Percentiles rank a stretch among this genome's conserved stretches.
Evolutionary conservation across 2,113 vertebrate species (phyloP).

Genomic region (Pachypanchax playfairii): DNA sequence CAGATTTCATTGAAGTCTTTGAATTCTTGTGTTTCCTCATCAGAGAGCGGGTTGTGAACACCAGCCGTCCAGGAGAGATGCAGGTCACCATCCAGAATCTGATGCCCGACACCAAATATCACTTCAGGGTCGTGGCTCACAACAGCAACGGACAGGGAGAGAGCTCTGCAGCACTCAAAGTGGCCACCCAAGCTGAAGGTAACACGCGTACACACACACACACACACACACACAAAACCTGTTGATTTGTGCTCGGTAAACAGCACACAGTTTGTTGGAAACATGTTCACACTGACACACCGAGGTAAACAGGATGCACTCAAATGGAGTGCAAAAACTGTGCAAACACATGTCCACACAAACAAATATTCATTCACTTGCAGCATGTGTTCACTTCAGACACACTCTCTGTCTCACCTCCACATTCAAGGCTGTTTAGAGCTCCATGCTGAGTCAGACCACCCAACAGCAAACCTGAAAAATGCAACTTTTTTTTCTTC

Average conservation of each 20-base stretch:
- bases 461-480: conserved; percentile 62
- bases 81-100: conserved; percentile 96
- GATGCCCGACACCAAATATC: conserved; percentile 93
- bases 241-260: conserved; percentile 32
- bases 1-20: not conserved
- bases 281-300: conserved; percentile 22
- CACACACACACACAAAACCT: conserved; percentile 21
- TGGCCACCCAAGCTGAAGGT: conserved; percentile 97
- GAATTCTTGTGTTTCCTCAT: conserved; percentile 7
- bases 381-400: conserved; percentile 44
- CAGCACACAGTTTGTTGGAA: conserved; percentile 39
- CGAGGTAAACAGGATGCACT: conserved; percentile 60
- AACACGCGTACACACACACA: conserved; percentile 47
- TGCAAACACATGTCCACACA: conserved; percentile 54
- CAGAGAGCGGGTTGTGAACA: conserved; percentile 94
- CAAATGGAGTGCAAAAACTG: conserved; percentile 28
- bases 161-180: conserved; percentile 86
- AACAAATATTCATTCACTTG: conserved; percentile 52
- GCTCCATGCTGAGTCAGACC: conserved; percentile 54
- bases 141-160: conserved; percentile 92
- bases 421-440: conserved; percentile 34
- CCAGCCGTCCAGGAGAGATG: conserved; percentile 90
- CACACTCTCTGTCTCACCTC: conserved; percentile 7
- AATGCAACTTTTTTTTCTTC: conserved; percentile 29
- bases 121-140: conserved; percentile 91